Conservation (phyloP, 2,888 invertebrate genomes). For the Acanthococcus lagerstroemiae region DNA sequence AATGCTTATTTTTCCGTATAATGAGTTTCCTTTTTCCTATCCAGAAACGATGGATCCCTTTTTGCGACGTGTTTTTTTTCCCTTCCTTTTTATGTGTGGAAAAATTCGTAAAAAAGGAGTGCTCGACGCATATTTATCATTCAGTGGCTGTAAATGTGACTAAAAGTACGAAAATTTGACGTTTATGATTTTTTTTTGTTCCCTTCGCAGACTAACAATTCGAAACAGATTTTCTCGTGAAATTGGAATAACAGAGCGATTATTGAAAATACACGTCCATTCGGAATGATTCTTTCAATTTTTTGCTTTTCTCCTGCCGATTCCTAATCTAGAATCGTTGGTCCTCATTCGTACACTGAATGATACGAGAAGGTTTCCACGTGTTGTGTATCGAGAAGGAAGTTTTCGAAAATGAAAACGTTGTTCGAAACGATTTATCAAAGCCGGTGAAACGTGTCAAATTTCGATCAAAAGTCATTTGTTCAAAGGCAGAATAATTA, state of each 20-base stretch:
- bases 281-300: too few species aligned
- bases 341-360: too few species aligned
- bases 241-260: too few species aligned
- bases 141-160: constrained; percentile 18
- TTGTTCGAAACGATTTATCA: constrained; percentile 23
- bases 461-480: constrained; percentile 30
- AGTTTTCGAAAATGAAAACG: constrained; percentile 21
- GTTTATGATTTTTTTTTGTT: constrained; percentile 24
- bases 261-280: too few species aligned
- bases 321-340: too few species aligned
- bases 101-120: background rate
- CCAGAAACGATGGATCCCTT: constrained; percentile 15
- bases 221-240: too few species aligned
- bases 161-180: constrained; percentile 24
- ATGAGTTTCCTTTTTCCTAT: constrained; percentile 30
- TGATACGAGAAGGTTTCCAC: too few species aligned
- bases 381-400: too few species aligned
- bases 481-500: constrained; percentile 29
- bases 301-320: too few species aligned
- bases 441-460: constrained; percentile 20
- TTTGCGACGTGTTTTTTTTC: constrained; percentile 1
- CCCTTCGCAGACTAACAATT: too few species aligned
- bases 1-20: constrained; percentile 31
- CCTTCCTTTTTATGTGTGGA: constrained; percentile 15
- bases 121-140: constrained; percentile 17